These are phyloP conservation scores for Phasia obesa DNA, from an alignment of 2,888 invertebrate genomes.

Conservation along the genomic window DNA sequence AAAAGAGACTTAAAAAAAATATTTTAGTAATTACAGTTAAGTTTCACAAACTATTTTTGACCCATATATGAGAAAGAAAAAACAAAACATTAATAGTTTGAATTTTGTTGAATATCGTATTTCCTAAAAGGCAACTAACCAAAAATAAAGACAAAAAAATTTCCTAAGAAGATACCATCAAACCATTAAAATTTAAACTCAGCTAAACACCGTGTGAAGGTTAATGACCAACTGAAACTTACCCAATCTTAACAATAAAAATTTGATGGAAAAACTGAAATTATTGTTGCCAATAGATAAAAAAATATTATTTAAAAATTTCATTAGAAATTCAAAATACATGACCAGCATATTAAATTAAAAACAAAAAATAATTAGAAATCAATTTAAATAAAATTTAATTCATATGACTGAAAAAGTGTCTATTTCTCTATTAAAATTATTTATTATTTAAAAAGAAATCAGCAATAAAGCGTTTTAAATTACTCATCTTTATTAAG, in stretches of 20 bases:
- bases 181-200: neutral
- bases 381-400: conserved; percentile 36
- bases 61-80: no score
- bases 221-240: conserved; percentile 43
- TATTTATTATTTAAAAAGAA: neutral
- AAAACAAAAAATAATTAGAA: conserved; percentile 22
- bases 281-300: neutral
- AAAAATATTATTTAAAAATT: conserved; percentile 52
- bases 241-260: neutral
- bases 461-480: neutral
- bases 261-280: neutral
- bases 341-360: conserved; percentile 37
- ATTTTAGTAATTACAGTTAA: neutral
- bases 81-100: no score
- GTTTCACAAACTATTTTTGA: no score
- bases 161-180: no score
- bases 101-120: no score
- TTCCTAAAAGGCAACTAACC: neutral
- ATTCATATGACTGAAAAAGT: neutral
- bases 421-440: neutral
- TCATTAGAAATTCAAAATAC: conserved; percentile 58
- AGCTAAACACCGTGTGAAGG: conserved; percentile 9
- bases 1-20: conserved; percentile 3
- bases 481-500: neutral
- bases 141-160: conserved; percentile 8